phyloP scores from a whole-genome alignment of 2,888 invertebrate genomes.

The Podotricha telesiphe region DNA sequence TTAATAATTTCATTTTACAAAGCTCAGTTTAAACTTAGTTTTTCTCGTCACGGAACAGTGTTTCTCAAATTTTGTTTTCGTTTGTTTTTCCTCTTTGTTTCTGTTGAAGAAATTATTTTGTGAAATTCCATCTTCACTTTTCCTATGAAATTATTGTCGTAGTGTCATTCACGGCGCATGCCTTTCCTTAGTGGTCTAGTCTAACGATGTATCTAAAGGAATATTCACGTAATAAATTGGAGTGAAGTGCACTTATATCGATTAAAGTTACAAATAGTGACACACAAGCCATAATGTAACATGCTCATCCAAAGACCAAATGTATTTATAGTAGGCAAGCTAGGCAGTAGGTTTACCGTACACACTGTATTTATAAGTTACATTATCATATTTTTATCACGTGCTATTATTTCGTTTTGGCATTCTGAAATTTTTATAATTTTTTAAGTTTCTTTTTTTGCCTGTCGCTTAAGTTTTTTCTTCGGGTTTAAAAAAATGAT shows the following conservation, averaged over 20 bases:
- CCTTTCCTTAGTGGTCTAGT: slow-evolving; percentile 72
- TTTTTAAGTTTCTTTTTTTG: slow-evolving; percentile 48
- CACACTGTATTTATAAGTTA: slow-evolving; percentile 59
- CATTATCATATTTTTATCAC: slow-evolving; percentile 57
- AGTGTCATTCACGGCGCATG: slow-evolving; percentile 59
- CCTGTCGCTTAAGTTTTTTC: slow-evolving; percentile 51
- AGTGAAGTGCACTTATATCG: slow-evolving; percentile 80
- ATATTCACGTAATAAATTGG: slow-evolving; percentile 69
- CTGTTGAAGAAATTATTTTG: slow-evolving; percentile 54
- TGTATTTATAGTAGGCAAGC: slow-evolving; percentile 77
- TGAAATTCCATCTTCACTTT: slow-evolving; percentile 67
- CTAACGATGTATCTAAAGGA: slow-evolving; percentile 70
- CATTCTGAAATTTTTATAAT: slow-evolving; percentile 55
- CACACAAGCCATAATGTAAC: slow-evolving; percentile 75
- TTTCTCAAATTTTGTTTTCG: slow-evolving; percentile 76
- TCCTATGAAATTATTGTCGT: slow-evolving; percentile 53
- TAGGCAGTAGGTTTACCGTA: slow-evolving; percentile 72
- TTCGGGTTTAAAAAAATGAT: slow-evolving; percentile 58
- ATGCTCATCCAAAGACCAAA: slow-evolving; percentile 83
- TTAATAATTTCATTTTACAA: slow-evolving; percentile 47
- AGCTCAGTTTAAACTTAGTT: not conserved
- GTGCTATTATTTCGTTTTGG: slow-evolving; percentile 53
- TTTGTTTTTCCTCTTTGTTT: slow-evolving; percentile 53
- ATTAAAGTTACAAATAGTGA: slow-evolving; percentile 71
- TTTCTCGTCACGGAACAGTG: slow-evolving; percentile 68